phyloP scores from a whole-genome alignment of 2,888 invertebrate genomes.

The Cryptosula pallasiana region DNA sequence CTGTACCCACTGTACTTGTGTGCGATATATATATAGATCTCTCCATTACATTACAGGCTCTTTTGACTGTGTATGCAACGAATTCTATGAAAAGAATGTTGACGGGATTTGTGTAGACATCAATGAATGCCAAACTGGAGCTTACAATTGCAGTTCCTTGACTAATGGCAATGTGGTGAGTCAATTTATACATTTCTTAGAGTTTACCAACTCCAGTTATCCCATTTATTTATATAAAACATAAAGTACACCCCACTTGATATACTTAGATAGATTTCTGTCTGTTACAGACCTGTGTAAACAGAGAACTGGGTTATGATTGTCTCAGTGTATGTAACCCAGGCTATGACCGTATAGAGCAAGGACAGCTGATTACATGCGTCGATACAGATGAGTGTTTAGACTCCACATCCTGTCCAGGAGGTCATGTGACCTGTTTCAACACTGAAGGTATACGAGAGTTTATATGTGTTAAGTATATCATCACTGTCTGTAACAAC shows the following conservation, averaged over 20 bases:
- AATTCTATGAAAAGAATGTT: not conserved
- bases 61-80: not conserved
- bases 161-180: not conserved
- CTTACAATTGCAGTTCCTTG: not conserved
- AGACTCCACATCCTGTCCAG: not conserved
- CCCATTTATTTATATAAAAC: no score
- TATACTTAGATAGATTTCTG: no score
- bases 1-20: no score
- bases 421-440: not conserved
- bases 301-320: not conserved
- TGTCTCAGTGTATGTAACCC: not conserved
- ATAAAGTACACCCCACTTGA: no score
- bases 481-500: no score
- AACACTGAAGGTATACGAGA: constrained; percentile 4
- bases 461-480: no score
- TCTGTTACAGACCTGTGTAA: constrained; percentile 10
- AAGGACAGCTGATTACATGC: not conserved
- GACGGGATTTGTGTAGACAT: not conserved
- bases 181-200: not conserved
- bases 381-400: not conserved
- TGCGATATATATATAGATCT: no score
- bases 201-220: no score
- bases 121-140: not conserved
- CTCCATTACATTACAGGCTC: constrained; percentile 1
- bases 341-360: not conserved